A percentile compares a stretch with the other conserved stretches of the same genome.
These are phyloP conservation scores for Peromyscus nudipes DNA, from an alignment of 2,797 vertebrate species.

Conservation along the genomic window DNA sequence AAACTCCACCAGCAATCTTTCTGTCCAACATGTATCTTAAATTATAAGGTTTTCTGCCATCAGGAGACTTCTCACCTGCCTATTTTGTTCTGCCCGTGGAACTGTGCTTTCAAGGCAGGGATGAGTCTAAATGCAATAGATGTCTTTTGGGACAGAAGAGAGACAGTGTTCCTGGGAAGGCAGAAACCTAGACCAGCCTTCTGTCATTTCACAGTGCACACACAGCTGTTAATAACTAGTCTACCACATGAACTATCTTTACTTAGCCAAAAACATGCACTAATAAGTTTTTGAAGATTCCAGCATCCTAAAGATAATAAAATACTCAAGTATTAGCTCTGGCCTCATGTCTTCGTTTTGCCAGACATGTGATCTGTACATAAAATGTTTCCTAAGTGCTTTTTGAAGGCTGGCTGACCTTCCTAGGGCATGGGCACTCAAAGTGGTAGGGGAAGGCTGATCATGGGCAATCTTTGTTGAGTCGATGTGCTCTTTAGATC, in stretches of 20 bases:
- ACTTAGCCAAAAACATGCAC: slow-evolving; percentile 20
- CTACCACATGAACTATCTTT: neutral
- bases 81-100: slow-evolving; percentile 10
- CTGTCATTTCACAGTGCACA: neutral
- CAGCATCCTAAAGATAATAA: neutral
- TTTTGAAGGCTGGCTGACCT: neutral
- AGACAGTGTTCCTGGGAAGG: neutral
- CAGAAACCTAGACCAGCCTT: neutral
- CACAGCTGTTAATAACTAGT: neutral
- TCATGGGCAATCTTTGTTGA: neutral
- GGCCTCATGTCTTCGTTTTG: neutral
- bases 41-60: slow-evolving; percentile 33
- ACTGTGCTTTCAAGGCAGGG: neutral
- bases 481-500: neutral
- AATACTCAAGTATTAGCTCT: slow-evolving; percentile 21
- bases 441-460: neutral
- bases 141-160: neutral
- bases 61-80: neutral
- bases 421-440: neutral
- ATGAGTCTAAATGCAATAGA: slow-evolving; percentile 28
- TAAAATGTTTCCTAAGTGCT: neutral
- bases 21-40: neutral
- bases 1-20: slow-evolving; percentile 52
- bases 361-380: neutral
- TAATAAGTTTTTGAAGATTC: neutral